A percentile compares a stretch with the other conserved stretches of the same genome.
These are phyloP conservation scores for Hirtodrosophila histrioides DNA, from an alignment of 2,888 invertebrate genomes.

Conservation along the genomic window DNA sequence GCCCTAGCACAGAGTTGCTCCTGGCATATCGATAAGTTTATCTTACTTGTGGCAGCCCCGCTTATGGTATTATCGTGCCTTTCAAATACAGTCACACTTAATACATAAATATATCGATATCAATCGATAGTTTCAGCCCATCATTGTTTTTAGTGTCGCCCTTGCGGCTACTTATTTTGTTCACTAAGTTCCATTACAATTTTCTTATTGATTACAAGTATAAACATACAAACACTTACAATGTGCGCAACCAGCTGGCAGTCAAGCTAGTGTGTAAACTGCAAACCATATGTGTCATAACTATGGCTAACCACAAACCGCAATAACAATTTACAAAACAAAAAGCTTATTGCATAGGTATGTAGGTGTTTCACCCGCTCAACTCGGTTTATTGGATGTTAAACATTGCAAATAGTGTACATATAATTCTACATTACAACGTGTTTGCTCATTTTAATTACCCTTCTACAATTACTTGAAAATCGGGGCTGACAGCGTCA, in stretches of 20 bases:
- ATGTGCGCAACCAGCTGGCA: constrained; percentile 4
- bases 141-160: constrained; percentile 6
- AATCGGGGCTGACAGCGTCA: constrained; percentile 62
- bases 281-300: constrained; percentile 2
- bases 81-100: background rate
- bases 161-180: constrained; percentile 11
- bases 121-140: constrained; percentile 18
- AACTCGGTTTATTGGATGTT: background rate
- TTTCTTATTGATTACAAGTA: constrained; percentile 19
- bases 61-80: constrained; percentile 7
- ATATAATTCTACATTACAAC: constrained; percentile 1
- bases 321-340: constrained; percentile 16
- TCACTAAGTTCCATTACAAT: constrained; percentile 12
- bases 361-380: constrained; percentile 15
- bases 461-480: constrained; percentile 16
- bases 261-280: constrained; percentile 8
- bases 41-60: background rate
- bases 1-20: constrained; percentile 41
- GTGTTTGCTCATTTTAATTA: constrained; percentile 9
- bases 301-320: constrained; percentile 33
- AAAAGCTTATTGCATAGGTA: constrained; percentile 28
- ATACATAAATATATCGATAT: constrained; percentile 23
- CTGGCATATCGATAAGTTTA: constrained; percentile 19
- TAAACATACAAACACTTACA: background rate
- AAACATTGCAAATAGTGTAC: background rate